phyloP scores from a whole-genome alignment of 1,140 invertebrate species.

The Drosophila ohnishii region DNA sequence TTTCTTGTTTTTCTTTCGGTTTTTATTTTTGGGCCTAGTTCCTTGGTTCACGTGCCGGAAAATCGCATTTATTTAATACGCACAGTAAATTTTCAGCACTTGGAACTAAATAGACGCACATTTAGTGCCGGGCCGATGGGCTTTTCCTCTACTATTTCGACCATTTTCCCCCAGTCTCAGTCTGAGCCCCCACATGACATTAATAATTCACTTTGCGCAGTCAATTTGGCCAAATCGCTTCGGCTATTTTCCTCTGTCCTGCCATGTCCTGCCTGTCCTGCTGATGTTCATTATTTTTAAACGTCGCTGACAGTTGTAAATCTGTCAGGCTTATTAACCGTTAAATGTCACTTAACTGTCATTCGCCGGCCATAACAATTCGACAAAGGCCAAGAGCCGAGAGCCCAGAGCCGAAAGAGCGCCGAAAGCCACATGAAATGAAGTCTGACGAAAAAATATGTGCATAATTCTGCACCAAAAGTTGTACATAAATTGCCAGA shows the following conservation, averaged over 20 bases:
- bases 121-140: constrained; percentile 71
- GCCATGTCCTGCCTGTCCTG: constrained; percentile 17
- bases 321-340: constrained; percentile 82
- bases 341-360: constrained; percentile 82
- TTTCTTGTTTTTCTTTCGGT: constrained; percentile 16
- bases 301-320: constrained; percentile 78
- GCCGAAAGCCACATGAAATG: constrained; percentile 34
- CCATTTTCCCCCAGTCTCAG: not conserved
- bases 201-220: constrained; percentile 81
- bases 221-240: constrained; percentile 77
- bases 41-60: constrained; percentile 67
- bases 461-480: constrained; percentile 72
- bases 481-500: constrained; percentile 50
- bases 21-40: constrained; percentile 21
- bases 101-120: constrained; percentile 78
- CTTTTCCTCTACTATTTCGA: constrained; percentile 5
- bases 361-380: constrained; percentile 62
- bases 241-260: constrained; percentile 45
- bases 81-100: constrained; percentile 79
- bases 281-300: constrained; percentile 80
- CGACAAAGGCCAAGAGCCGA: constrained; percentile 15
- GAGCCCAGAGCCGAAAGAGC: not conserved
- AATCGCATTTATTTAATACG: constrained; percentile 80
- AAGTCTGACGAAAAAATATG: constrained; percentile 64
- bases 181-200: constrained; percentile 65